phyloP scores from a whole-genome alignment of 2,113 vertebrate species.

The Dascyllus trimaculatus region DNA sequence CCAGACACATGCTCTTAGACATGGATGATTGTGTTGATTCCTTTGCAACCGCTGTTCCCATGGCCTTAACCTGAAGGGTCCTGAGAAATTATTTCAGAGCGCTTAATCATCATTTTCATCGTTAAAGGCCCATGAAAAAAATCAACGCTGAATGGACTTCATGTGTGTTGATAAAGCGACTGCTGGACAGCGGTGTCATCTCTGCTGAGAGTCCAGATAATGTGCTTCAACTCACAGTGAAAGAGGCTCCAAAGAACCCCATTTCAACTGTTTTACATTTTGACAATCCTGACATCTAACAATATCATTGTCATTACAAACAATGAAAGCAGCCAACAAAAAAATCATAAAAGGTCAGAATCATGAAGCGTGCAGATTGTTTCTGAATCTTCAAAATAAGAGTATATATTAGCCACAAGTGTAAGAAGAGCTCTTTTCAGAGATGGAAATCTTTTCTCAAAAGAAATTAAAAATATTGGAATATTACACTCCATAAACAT shows the following conservation, averaged over 20 bases:
- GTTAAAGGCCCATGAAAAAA: slow-evolving; percentile 57
- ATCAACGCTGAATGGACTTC: slow-evolving; percentile 39
- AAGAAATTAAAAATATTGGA: background rate
- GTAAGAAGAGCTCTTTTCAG: background rate
- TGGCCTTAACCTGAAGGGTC: slow-evolving; percentile 75
- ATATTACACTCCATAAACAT: background rate
- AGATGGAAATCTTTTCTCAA: background rate
- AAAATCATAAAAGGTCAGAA: background rate
- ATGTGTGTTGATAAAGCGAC: slow-evolving; percentile 28
- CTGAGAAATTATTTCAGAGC: slow-evolving; percentile 75
- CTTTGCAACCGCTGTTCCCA: slow-evolving; percentile 74
- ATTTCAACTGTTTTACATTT: slow-evolving; percentile 12
- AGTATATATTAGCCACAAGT: background rate
- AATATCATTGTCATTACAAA: background rate
- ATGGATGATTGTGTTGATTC: slow-evolving; percentile 68
- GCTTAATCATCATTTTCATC: slow-evolving; percentile 69
- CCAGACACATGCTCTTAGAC: slow-evolving; percentile 60
- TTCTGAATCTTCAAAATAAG: background rate
- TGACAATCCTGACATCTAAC: background rate
- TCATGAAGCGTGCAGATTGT: background rate
- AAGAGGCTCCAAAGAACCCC: background rate
- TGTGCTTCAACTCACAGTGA: slow-evolving; percentile 6
- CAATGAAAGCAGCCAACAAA: background rate
- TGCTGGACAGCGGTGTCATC: slow-evolving; percentile 42
- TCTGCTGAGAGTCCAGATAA: slow-evolving; percentile 37